phyloP scores from a whole-genome alignment of 2,888 invertebrate genomes.

The Synanthedon vespiformis region DNA sequence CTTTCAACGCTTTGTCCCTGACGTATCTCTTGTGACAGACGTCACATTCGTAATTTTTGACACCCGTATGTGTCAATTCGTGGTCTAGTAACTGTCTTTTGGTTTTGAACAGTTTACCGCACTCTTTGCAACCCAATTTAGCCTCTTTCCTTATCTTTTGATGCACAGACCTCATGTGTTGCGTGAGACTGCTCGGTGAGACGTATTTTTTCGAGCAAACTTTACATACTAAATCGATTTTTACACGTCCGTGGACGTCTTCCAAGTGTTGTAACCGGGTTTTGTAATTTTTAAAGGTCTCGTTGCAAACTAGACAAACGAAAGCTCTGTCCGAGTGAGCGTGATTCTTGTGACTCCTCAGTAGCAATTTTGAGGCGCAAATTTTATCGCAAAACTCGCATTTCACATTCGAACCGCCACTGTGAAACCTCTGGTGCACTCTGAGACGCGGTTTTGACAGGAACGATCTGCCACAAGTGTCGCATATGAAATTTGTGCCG shows the following conservation, averaged over 20 bases:
- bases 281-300: conserved; percentile 55
- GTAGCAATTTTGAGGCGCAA: not conserved
- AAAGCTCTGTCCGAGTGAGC: conserved; percentile 44
- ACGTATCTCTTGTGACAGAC: conserved; percentile 64
- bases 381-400: not conserved
- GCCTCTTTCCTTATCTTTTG: conserved; percentile 37
- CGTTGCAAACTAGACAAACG: conserved; percentile 61
- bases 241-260: conserved; percentile 48
- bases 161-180: conserved; percentile 53
- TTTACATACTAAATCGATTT: conserved; percentile 49
- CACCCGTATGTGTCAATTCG: conserved; percentile 64
- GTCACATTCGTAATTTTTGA: conserved; percentile 65
- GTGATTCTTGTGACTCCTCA: not conserved
- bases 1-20: conserved; percentile 51
- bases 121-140: conserved; percentile 60
- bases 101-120: conserved; percentile 66
- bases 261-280: conserved; percentile 51
- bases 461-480: not conserved
- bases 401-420: not conserved
- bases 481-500: not conserved
- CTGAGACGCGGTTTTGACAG: not conserved
- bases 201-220: conserved; percentile 27
- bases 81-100: conserved; percentile 69
- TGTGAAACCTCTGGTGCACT: not conserved
- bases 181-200: conserved; percentile 21